phyloP scores from a whole-genome alignment of 92 coral and sea anemone species.

The Umimayanthus kanabou region DNA sequence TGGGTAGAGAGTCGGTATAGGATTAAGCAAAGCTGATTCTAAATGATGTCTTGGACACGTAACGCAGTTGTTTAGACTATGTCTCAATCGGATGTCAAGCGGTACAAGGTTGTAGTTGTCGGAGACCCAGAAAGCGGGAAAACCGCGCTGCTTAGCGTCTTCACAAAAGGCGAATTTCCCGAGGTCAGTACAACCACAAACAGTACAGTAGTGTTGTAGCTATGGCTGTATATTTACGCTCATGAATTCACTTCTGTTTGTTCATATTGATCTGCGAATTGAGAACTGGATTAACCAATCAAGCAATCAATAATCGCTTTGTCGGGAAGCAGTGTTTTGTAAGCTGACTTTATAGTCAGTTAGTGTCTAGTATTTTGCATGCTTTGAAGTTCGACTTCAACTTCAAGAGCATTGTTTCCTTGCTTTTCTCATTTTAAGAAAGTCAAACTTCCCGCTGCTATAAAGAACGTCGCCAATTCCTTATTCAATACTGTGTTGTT shows the following conservation, averaged over 20 bases:
- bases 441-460: constrained; percentile 44
- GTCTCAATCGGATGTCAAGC: constrained; percentile 46
- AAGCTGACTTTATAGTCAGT: background rate
- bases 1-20: background rate
- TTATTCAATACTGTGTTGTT: constrained; percentile 31
- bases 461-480: constrained; percentile 8
- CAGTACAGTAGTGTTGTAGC: background rate
- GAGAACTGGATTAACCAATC: background rate
- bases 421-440: constrained; percentile 19
- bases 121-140: constrained; percentile 74
- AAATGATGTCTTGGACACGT: background rate
- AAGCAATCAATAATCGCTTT: background rate
- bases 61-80: background rate
- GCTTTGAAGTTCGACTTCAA: background rate
- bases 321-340: constrained; percentile 8
- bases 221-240: background rate
- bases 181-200: constrained; percentile 42
- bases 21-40: background rate
- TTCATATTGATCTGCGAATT: background rate
- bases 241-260: constrained; percentile 1
- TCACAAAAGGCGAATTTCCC: constrained; percentile 52
- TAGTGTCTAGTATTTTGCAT: background rate
- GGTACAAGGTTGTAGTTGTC: constrained; percentile 62
- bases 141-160: constrained; percentile 55
- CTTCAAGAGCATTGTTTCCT: background rate